Percentiles rank a stretch among this genome's conserved stretches.
These are phyloP conservation scores for Rhagonycha fulva DNA, from an alignment of 2,888 invertebrate species.

Conservation along the genomic window DNA sequence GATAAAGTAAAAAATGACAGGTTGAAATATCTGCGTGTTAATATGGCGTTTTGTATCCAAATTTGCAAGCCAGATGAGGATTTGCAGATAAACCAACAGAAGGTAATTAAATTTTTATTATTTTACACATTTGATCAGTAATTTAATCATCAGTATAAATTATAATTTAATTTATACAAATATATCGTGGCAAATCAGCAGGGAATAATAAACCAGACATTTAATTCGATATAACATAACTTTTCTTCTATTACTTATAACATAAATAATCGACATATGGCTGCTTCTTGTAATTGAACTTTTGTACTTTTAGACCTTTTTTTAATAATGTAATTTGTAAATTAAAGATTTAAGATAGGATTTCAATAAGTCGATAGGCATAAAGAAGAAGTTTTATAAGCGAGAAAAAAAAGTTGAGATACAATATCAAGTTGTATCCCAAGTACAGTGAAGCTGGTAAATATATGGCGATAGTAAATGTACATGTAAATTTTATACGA, in stretches of 20 bases:
- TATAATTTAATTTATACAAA: constrained; percentile 2
- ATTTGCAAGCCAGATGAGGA: not conserved
- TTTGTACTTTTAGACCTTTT: not conserved
- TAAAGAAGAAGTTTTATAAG: not conserved
- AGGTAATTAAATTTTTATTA: not conserved
- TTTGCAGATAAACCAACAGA: not conserved
- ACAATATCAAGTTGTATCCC: not conserved
- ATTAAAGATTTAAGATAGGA: not conserved
- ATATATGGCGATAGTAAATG: constrained; percentile 22
- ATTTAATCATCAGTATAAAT: not conserved
- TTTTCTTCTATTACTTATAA: constrained; percentile 9
- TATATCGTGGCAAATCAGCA: constrained; percentile 14
- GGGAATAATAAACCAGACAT: constrained; percentile 13
- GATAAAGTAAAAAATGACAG: too few species aligned
- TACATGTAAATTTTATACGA: constrained; percentile 24
- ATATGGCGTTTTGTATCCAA: not conserved
- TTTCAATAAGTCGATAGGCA: not conserved
- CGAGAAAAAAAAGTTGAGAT: not conserved
- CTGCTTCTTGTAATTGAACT: constrained; percentile 3
- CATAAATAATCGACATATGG: constrained; percentile 10
- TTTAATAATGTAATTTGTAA: not conserved
- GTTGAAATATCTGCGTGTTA: not conserved
- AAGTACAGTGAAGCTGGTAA: constrained; percentile 6
- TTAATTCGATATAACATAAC: constrained; percentile 15
- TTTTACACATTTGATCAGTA: not conserved